These are phyloP conservation scores for Crocodylus rhombifer DNA, from an alignment of 2,797 vertebrate species.

Conservation along the genomic window DNA sequence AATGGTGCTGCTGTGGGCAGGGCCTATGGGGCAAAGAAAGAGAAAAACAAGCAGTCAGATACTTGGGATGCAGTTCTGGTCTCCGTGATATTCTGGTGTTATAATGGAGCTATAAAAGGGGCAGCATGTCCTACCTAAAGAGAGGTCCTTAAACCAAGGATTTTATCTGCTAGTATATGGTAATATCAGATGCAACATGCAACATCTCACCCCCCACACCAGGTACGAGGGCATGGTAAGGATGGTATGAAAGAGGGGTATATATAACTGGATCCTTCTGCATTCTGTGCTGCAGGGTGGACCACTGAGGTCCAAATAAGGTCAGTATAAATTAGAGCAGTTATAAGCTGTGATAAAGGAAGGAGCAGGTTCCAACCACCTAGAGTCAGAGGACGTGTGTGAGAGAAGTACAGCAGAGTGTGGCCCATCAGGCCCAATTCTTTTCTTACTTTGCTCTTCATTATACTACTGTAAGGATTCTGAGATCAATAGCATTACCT, in stretches of 20 bases:
- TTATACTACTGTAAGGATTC: not conserved
- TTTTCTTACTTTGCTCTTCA: not conserved
- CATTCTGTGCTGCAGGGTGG: not conserved
- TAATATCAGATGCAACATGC: not conserved
- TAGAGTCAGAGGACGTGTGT: not conserved
- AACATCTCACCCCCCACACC: not conserved
- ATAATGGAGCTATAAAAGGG: not conserved
- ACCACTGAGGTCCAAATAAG: rapidly evolving
- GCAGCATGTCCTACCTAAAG: not conserved
- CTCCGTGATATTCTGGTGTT: not conserved
- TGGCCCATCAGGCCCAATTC: not conserved
- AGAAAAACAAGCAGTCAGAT: not conserved
- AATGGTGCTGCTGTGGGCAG: not conserved
- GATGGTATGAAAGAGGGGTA: not conserved
- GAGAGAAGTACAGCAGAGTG: not conserved
- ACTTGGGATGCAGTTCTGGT: not conserved
- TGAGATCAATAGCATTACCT: not conserved
- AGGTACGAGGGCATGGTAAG: not conserved
- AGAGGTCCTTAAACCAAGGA: not conserved
- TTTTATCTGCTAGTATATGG: not conserved
- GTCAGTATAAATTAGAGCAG: not conserved
- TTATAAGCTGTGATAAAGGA: not conserved
- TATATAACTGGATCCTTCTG: not conserved
- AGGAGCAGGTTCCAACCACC: not conserved
- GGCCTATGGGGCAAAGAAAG: not conserved